phyloP scores from a whole-genome alignment of 2,797 vertebrate genomes.

The Heliangelus exortis region DNA sequence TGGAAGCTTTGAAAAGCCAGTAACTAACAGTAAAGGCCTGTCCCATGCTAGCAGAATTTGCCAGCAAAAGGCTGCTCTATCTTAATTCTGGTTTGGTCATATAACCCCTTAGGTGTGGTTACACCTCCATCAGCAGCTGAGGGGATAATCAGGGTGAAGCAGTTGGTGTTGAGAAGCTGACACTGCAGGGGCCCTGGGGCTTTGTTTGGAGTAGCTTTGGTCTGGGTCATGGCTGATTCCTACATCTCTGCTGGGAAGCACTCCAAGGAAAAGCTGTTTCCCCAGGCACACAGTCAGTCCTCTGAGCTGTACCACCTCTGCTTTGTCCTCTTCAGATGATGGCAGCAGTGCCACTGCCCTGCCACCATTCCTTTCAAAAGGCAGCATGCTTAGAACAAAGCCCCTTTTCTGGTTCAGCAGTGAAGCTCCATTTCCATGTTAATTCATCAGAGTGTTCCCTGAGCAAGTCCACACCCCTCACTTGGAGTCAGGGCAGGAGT shows the following conservation, averaged over 20 bases:
- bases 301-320: neutral
- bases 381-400: neutral
- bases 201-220: neutral
- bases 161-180: neutral
- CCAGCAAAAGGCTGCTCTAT: neutral
- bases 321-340: neutral
- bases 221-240: neutral
- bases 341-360: rapidly evolving
- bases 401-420: neutral
- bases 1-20: neutral
- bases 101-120: neutral
- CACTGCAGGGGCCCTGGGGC: neutral
- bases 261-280: neutral
- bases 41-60: neutral
- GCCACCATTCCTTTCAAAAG: neutral
- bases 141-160: neutral
- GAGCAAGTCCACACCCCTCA: neutral
- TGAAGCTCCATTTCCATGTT: neutral
- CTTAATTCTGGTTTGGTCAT: neutral
- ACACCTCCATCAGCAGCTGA: neutral
- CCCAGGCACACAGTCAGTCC: neutral
- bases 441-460: neutral
- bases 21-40: neutral
- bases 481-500: neutral
- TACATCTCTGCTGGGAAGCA: neutral